Evolutionary conservation across 2,113 vertebrate genomes (phyloP), one percentile per base, ranked within the genome.

Genomic region (Trochalopteron elliotii): DNA sequence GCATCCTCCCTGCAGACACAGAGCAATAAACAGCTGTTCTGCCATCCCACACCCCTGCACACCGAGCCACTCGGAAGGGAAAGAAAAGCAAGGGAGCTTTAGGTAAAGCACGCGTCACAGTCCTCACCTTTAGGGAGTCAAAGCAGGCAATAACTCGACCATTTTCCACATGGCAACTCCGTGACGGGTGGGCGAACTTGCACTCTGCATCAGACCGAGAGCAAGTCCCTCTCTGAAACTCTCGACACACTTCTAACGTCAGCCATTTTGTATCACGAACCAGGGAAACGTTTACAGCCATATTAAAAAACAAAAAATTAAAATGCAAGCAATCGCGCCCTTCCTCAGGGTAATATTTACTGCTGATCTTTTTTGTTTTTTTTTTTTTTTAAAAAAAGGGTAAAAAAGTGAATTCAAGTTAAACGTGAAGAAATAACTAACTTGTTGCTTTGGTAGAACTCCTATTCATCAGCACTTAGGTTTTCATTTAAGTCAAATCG

Each of bases 121-220:
- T 95, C 90, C 97, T 98, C 98, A 99, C 99, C 99, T 99, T 99
- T 94, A 99, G 98, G 52, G 99, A 99, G 98, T 99, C 99, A 97
- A 99, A 99, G 98, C 99, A 99, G 98, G 99, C 99, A 92, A 99
- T 99, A 98, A 99, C 99, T 90, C 99, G 98, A 91, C 99, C 99
- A 49, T 99, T 99, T 98, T 99, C 99, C 98, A 99, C 99, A 89
- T 99, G 99, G 98, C 99, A 99, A 97, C 98, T 98, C 95, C 99
- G 98, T 74, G 99, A 98, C 2, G 99, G 99, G 97, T 99, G 99
- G 96, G 99, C 99, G 95, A 99, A 99, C 98, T 99, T 99, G 98
- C 99, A 99, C 96, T 99, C 99, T 31, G 97, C 98, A 84, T 99
- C 99, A 53, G 99, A 98, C 63, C 99, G 98, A 31, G 99, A 99